These are phyloP conservation scores for Drosophila kanekoi DNA, from an alignment of 2,888 invertebrate genomes.

Conservation along the genomic window DNA sequence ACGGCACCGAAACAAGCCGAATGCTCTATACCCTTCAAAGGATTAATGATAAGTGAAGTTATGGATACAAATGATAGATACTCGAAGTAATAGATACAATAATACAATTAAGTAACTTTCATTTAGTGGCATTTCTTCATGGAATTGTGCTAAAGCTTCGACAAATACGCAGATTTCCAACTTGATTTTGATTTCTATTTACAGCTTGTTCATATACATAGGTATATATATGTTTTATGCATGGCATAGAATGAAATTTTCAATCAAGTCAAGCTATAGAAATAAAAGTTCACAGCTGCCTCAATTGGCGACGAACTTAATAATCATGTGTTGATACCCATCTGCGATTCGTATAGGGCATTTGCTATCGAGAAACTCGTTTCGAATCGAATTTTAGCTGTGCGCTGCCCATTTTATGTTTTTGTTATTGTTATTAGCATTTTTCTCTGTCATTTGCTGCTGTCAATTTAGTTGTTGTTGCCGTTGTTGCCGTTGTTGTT, in stretches of 20 bases:
- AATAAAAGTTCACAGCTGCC: not conserved
- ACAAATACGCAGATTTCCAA: no score
- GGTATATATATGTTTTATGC: not conserved
- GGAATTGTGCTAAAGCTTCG: no score
- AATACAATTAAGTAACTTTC: no score
- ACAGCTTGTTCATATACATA: not conserved
- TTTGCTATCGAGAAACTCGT: constrained; percentile 56
- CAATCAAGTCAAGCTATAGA: not conserved
- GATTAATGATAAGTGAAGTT: no score
- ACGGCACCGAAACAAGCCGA: not conserved
- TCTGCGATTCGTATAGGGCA: constrained; percentile 44
- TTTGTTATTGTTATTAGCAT: constrained; percentile 76
- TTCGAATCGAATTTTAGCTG: constrained; percentile 57
- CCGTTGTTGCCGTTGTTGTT: constrained; percentile 42
- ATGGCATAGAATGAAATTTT: not conserved
- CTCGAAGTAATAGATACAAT: no score
- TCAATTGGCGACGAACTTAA: constrained; percentile 15
- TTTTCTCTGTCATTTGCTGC: constrained; percentile 72
- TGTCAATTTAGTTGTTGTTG: constrained; percentile 36
- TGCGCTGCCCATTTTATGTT: constrained; percentile 58
- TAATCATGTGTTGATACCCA: constrained; percentile 40
- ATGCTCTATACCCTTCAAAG: constrained; percentile 31
- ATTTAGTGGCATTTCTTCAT: no score
- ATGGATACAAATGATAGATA: no score
- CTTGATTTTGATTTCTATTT: no score